Percentiles rank a stretch among this genome's conserved stretches.
These are phyloP conservation scores for Heliconius charithonia DNA, from an alignment of 2,888 invertebrate species.

Conservation along the genomic window DNA sequence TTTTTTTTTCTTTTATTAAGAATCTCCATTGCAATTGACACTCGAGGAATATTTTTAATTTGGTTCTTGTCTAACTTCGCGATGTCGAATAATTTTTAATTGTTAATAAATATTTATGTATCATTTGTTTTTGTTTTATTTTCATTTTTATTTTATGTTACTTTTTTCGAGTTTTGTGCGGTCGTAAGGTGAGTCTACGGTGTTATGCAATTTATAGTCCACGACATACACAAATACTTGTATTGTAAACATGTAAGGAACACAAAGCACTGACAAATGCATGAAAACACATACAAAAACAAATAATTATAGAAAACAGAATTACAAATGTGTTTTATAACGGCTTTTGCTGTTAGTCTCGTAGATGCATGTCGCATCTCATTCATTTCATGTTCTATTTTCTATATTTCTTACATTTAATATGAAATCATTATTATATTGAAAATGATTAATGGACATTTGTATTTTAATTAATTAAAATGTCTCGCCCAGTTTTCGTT, in stretches of 20 bases:
- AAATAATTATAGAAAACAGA: conserved; percentile 11
- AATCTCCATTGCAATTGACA: conserved; percentile 67
- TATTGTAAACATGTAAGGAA: conserved; percentile 14
- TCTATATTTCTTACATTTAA: not conserved
- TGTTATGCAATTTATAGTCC: conserved; percentile 82
- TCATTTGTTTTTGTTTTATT: conserved; percentile 74
- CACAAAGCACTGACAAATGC: conserved; percentile 39
- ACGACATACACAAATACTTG: conserved; percentile 44
- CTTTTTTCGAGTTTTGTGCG: conserved; percentile 46
- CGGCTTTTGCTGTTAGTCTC: conserved; percentile 73
- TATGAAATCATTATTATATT: not conserved
- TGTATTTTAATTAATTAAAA: not conserved
- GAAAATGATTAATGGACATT: not conserved
- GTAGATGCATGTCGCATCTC: conserved; percentile 71
- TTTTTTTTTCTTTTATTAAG: conserved; percentile 51
- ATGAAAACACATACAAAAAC: conserved; percentile 36
- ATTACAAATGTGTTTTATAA: conserved; percentile 39
- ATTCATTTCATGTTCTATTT: conserved; percentile 48
- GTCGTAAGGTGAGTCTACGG: conserved; percentile 70
- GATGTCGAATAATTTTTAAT: conserved; percentile 72
- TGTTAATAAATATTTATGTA: conserved; percentile 83
- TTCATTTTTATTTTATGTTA: conserved; percentile 52
- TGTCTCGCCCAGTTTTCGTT: not conserved
- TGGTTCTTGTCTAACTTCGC: conserved; percentile 63
- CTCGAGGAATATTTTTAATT: conserved; percentile 53